Evolutionary conservation across 2,888 invertebrate species (phyloP), one percentile per base, ranked within the genome.

Genomic region (Rotaria socialis): DNA sequence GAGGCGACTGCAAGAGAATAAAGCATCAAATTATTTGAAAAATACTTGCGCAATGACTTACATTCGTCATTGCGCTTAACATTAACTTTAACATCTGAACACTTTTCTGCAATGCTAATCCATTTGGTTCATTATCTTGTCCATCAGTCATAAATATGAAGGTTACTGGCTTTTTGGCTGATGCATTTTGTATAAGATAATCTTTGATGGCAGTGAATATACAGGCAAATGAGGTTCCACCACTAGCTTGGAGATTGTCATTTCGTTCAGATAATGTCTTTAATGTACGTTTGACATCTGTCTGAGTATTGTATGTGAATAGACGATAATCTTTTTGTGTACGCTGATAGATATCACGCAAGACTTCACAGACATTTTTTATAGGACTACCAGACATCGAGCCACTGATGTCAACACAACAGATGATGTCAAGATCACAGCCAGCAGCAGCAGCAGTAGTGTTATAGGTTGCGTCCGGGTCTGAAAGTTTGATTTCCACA

Each of bases 91-190:
- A 50, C 85, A 27, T 85, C 67, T 85, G 85, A 74, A 85, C 67
- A 50, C 60, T 67, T 19, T 85, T 74, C 67, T 85, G 43, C 27
- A 85, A 67, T 74, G 47, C 67, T 22, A 27, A 35, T 27, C 47
- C 74, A 50, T 27, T 60, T 50, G 85, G 67, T 35, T 85, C 85
- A 67, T 60, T 85, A 74, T 60, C 74, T 10, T 85, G 60, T 27
- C 85, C 85, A 85, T 85, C 85, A 74, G 85, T 85, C 85, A 85
- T 85, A 67, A 85, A 85, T 85, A 85, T 85, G 67, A 85, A 85
- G 60, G 85, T 74, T 85, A 67, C 52, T 67, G 85, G 50, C 50
- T 85, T 85, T 67, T 67, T 47, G 67, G 67, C 43, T 85, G 85
- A 85, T 85, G 60, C 50, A 47, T 47, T 67, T 67, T 50, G 47